Conservation (phyloP, 2,888 invertebrate species). For the Acleris literana region DNA sequence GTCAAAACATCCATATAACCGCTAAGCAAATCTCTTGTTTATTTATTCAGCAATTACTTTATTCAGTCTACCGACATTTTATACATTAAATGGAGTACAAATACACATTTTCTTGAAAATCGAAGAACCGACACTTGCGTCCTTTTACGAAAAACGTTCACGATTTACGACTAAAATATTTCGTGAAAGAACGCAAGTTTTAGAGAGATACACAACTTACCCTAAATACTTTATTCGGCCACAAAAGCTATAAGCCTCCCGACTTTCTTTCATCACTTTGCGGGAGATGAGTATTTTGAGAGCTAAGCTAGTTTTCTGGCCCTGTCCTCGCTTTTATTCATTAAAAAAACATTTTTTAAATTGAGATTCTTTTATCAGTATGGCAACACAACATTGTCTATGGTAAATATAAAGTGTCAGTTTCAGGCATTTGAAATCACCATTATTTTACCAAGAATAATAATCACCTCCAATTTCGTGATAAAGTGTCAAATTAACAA, state of each 20-base stretch:
- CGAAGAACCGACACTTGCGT: conserved; percentile 39
- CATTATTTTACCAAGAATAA: too few relatives aligned
- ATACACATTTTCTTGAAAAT: conserved; percentile 69
- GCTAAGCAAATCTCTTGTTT: too few relatives aligned
- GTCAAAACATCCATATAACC: too few relatives aligned
- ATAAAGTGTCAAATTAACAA: too few relatives aligned
- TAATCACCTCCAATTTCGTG: too few relatives aligned
- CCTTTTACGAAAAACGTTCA: conserved; percentile 18
- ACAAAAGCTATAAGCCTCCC: conserved; percentile 76
- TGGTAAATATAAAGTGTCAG: neutral
- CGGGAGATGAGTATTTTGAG: conserved; percentile 66
- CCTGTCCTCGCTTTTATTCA: conserved; percentile 50
- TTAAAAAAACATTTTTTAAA: neutral
- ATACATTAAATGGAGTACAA: conserved; percentile 37
- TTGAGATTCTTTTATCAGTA: conserved; percentile 10
- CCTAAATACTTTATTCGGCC: conserved; percentile 67
- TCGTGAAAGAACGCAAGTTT: conserved; percentile 10
- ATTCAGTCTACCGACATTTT: conserved; percentile 21
- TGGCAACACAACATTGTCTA: neutral
- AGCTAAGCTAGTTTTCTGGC: conserved; percentile 57
- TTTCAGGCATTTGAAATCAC: neutral
- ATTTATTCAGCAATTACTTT: neutral
- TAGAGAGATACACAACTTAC: conserved; percentile 71
- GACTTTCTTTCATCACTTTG: conserved; percentile 58
- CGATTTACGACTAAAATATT: neutral